Evolutionary conservation across 2,888 invertebrate species (phyloP).

Genomic region (Mesoligia furuncula): DNA sequence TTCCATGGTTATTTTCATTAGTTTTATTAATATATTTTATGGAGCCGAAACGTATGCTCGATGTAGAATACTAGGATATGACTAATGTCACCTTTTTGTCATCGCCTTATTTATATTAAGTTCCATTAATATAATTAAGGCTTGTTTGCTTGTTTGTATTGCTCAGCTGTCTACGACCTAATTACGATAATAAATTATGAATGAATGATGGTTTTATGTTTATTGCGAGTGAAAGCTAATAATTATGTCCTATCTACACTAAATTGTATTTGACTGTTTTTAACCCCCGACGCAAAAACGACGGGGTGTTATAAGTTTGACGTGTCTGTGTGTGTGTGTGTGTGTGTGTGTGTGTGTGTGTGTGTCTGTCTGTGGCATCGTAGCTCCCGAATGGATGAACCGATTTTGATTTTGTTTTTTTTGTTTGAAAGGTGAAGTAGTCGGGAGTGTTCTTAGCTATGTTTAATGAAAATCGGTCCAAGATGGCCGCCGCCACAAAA

Average conservation of each 20-base stretch:
- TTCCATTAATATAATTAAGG: constrained; percentile 42
- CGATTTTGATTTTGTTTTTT: no score
- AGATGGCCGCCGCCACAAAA: no score
- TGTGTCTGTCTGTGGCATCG: no score
- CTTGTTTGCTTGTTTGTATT: constrained; percentile 20
- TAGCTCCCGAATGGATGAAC: no score
- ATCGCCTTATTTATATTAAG: constrained; percentile 29
- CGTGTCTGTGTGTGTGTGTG: no score
- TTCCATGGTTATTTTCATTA: constrained; percentile 31
- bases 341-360: no score
- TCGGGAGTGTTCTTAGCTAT: no score
- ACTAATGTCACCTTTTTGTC: constrained; percentile 31
- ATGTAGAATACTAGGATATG: constrained; percentile 24
- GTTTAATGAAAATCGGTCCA: no score
- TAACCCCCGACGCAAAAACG: no score
- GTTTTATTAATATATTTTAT: constrained; percentile 9
- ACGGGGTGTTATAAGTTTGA: no score
- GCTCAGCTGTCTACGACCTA: background rate
- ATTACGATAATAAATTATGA: constrained; percentile 20
- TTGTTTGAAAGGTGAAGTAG: no score
- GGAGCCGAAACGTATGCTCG: constrained; percentile 23
- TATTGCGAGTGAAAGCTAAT: background rate
- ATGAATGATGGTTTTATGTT: background rate
- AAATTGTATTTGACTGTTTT: no score
- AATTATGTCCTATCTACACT: background rate